Conservation (phyloP, 2,113 vertebrate species). For the Halcyon senegalensis region DNA sequence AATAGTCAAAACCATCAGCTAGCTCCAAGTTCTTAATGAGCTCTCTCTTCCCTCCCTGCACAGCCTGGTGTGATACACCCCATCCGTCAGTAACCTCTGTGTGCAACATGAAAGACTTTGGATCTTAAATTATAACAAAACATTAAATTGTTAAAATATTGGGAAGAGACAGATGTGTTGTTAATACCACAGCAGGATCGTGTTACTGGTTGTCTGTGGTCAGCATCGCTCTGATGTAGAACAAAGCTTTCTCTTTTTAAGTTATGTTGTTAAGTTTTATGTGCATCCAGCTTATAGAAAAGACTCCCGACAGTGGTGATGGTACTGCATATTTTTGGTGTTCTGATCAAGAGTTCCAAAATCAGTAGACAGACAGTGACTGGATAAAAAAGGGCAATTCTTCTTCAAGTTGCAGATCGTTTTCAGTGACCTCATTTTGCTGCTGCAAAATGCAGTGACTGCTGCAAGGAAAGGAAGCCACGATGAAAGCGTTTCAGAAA, state of each 20-base stretch:
- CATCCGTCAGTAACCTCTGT: background rate
- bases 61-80: background rate
- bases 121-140: background rate
- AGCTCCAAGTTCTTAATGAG: background rate
- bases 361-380: background rate
- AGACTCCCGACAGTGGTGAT: too few species aligned
- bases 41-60: background rate
- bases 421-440: background rate
- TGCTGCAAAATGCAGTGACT: background rate
- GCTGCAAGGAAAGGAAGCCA: background rate
- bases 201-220: background rate
- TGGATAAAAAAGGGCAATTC: background rate
- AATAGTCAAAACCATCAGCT: background rate
- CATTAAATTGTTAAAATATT: background rate
- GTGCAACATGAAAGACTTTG: background rate
- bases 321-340: background rate
- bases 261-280: background rate
- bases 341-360: background rate
- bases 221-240: background rate
- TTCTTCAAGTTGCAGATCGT: background rate
- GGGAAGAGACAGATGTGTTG: background rate
- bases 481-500: background rate
- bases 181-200: background rate
- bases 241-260: background rate
- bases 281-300: background rate